Conservation (phyloP, 2,797 vertebrate species). For the Alosa sapidissima region DNA sequence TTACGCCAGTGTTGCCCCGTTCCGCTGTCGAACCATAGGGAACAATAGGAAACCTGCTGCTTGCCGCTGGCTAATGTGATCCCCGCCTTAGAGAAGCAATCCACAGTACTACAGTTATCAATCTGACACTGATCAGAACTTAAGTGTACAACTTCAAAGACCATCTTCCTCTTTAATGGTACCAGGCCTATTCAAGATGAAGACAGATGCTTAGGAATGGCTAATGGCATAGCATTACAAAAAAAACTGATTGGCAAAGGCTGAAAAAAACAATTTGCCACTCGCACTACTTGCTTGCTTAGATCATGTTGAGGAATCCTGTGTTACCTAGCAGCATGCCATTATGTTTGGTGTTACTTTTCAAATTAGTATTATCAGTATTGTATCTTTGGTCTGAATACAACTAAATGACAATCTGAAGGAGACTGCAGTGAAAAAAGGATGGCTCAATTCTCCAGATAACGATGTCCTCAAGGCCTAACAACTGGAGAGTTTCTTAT, state of each 20-base stretch:
- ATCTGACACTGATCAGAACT: neutral
- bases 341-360: neutral
- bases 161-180: neutral
- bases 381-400: neutral
- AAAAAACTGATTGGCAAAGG: neutral
- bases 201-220: neutral
- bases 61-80: too few species aligned
- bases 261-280: neutral
- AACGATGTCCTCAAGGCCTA: neutral
- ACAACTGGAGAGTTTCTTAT: neutral
- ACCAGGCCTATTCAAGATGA: neutral
- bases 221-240: neutral
- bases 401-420: neutral
- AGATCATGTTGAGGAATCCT: neutral
- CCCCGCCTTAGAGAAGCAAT: neutral
- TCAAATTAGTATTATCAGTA: neutral
- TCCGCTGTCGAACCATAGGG: too few species aligned
- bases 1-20: too few species aligned
- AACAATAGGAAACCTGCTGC: too few species aligned
- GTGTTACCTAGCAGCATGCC: neutral
- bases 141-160: neutral
- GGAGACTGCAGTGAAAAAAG: neutral
- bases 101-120: neutral
- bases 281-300: neutral
- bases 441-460: neutral